Conservation (phyloP, 2,888 invertebrate genomes). For the Globia sparganii region DNA sequence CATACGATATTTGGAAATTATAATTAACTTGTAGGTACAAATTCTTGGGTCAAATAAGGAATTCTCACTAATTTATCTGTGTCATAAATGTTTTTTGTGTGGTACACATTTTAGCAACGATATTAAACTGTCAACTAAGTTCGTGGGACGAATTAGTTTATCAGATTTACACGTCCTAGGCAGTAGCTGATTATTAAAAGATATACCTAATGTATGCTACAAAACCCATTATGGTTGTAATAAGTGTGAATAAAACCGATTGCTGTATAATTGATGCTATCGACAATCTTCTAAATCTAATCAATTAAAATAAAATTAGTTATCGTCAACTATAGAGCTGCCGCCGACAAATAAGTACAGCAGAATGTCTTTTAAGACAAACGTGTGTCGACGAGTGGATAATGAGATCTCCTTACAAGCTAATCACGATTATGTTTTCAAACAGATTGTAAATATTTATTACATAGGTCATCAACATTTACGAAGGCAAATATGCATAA, state of each 20-base stretch:
- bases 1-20: conserved; percentile 35
- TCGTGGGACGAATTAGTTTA: conserved; percentile 20
- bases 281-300: conserved; percentile 16
- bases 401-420: conserved; percentile 49
- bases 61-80: conserved; percentile 36
- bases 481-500: conserved; percentile 32
- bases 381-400: conserved; percentile 27
- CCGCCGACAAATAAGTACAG: conserved; percentile 49
- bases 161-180: background rate
- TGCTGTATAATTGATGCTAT: conserved; percentile 27
- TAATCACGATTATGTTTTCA: conserved; percentile 45
- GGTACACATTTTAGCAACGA: conserved; percentile 31
- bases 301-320: conserved; percentile 57
- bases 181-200: background rate
- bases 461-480: conserved; percentile 27
- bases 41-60: conserved; percentile 37
- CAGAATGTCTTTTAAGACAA: conserved; percentile 31
- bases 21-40: conserved; percentile 40
- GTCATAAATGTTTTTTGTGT: conserved; percentile 19
- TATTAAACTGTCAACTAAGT: conserved; percentile 14
- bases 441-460: conserved; percentile 53
- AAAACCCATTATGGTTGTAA: background rate
- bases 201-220: background rate
- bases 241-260: conserved; percentile 40
- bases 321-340: conserved; percentile 27